Evolutionary conservation across 2,113 vertebrate species (phyloP).

Genomic region (Pristiophorus japonicus): DNA sequence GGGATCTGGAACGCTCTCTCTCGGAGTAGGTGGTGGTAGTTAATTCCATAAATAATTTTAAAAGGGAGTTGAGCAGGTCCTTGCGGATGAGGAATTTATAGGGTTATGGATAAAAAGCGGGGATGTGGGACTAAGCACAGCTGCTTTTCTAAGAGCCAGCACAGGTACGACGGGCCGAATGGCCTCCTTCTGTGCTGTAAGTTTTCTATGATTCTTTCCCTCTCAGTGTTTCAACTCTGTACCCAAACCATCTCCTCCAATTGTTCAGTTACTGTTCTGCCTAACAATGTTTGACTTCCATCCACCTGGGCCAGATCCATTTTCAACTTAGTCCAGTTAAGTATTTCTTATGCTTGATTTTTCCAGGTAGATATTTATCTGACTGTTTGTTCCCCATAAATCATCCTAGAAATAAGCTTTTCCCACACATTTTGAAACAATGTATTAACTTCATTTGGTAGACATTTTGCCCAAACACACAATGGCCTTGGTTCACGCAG

Average conservation of each 20-base stretch:
- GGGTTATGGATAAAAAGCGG: not conserved
- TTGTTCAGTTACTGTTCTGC: too few species aligned
- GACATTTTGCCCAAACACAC: not conserved
- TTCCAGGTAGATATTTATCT: not conserved
- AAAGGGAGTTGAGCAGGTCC: not conserved
- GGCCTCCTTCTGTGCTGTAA: not conserved
- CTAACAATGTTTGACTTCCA: not conserved
- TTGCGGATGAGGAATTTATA: not conserved
- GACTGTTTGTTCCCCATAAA: not conserved
- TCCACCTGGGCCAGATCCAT: not conserved
- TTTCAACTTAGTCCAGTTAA: not conserved
- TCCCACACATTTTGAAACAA: not conserved
- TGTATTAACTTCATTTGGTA: not conserved
- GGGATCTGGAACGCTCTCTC: too few species aligned
- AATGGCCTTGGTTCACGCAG: not conserved
- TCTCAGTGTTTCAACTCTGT: not conserved
- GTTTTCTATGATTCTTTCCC: not conserved
- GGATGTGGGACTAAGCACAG: not conserved
- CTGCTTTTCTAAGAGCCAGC: not conserved
- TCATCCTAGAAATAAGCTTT: not conserved
- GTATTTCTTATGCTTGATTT: not conserved
- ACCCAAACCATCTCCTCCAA: too few species aligned
- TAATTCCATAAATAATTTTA: not conserved
- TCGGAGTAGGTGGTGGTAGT: too few species aligned
- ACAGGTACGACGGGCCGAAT: not conserved